Evolutionary conservation across 2,888 invertebrate genomes (phyloP).

Genomic region (Leptura quadrifasciata): DNA sequence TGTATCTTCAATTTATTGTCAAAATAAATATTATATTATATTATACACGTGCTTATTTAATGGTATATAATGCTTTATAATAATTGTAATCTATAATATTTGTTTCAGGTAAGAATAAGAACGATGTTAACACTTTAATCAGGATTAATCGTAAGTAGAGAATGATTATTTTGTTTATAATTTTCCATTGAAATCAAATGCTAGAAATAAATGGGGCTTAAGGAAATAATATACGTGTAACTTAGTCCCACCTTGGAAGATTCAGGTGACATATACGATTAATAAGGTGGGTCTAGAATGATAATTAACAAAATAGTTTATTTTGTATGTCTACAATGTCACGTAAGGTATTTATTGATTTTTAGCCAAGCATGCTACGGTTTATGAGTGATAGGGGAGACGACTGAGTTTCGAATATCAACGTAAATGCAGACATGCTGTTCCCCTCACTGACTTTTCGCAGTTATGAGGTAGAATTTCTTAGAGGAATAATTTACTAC

Average conservation of each 20-base stretch:
- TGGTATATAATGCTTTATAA: too few species aligned
- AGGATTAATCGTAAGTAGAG: neutral
- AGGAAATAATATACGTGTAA: neutral
- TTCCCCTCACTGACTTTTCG: constrained; percentile 5
- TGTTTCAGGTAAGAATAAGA: neutral
- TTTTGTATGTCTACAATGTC: constrained; percentile 18
- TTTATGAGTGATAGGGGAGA: neutral
- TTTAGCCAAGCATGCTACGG: neutral
- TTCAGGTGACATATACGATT: neutral
- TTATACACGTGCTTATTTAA: too few species aligned
- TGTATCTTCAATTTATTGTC: too few species aligned
- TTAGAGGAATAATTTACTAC: constrained; percentile 19
- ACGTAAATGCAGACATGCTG: constrained; percentile 10
- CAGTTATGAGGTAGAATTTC: neutral
- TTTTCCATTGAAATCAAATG: neutral
- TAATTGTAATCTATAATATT: neutral
- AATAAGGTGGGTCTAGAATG: neutral
- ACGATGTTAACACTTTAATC: neutral
- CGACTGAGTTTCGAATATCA: constrained; percentile 13
- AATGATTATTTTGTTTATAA: neutral
- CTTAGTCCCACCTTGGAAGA: neutral
- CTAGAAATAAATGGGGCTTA: neutral
- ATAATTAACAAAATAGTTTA: constrained; percentile 16
- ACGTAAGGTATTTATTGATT: constrained; percentile 29
- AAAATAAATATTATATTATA: too few species aligned